Conservation (phyloP, 1,140 invertebrate genomes). For the Drosophila subobscura region DNA sequence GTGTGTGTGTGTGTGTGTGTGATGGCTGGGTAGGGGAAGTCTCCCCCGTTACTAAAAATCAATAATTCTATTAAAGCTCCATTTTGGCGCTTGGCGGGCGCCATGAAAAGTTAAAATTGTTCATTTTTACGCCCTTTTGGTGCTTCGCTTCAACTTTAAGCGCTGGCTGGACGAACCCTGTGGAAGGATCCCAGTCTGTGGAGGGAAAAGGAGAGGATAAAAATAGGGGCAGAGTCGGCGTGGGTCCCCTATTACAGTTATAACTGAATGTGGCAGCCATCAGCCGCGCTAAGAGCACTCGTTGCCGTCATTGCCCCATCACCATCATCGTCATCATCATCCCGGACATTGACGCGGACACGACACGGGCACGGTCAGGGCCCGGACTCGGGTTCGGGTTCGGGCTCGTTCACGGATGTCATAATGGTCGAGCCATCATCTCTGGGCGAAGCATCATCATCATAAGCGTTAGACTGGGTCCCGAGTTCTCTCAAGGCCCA, state of each 20-base stretch:
- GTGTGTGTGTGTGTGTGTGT: background rate
- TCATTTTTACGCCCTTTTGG: conserved; percentile 38
- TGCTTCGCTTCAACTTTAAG: conserved; percentile 52
- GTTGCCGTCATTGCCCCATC: conserved; percentile 65
- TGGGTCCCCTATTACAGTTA: conserved; percentile 62
- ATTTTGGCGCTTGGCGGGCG: conserved; percentile 17
- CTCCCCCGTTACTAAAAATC: conserved; percentile 56
- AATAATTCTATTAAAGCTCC: conserved; percentile 79
- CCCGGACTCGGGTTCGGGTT: conserved; percentile 10
- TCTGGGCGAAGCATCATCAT: conserved; percentile 23
- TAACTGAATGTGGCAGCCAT: conserved; percentile 74
- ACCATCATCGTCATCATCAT: conserved; percentile 55
- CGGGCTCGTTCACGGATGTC: conserved; percentile 39
- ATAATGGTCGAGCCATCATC: conserved; percentile 39
- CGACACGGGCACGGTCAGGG: conserved; percentile 7
- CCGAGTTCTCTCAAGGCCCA: background rate
- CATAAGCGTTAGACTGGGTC: conserved; percentile 28
- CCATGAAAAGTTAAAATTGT: conserved; percentile 11
- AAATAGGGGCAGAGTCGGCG: conserved; percentile 22
- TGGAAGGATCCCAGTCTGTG: background rate
- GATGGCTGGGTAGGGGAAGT: conserved; percentile 12
- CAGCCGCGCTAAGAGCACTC: conserved; percentile 72
- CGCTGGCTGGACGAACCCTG: conserved; percentile 14
- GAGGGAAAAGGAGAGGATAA: conserved; percentile 1
- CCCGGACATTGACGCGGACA: conserved; percentile 27